Evolutionary conservation across 1,140 invertebrate genomes (phyloP).

Genomic region (roundworm (Caenorhabditis elegans)): DNA sequence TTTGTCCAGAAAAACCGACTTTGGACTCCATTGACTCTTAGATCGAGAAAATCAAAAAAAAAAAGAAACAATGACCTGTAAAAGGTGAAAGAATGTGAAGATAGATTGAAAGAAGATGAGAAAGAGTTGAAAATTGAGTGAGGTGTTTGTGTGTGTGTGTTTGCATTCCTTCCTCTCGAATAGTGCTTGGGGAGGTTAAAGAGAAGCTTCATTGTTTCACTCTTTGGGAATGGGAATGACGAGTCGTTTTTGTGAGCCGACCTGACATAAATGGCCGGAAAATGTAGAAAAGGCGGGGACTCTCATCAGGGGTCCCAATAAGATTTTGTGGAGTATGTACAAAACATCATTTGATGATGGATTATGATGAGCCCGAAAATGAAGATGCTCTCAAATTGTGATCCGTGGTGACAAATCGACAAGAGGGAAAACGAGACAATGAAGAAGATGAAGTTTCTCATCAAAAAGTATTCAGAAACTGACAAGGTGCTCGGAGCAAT

Average conservation of each 20-base stretch:
- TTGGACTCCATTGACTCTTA: too few species aligned
- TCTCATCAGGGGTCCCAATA: neutral
- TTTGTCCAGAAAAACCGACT: too few species aligned
- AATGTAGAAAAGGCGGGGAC: neutral
- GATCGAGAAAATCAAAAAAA: too few species aligned
- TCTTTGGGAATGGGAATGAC: neutral
- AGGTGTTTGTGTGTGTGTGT: too few species aligned
- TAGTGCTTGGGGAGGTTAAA: neutral
- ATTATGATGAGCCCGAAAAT: conserved; percentile 23
- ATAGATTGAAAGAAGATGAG: too few species aligned
- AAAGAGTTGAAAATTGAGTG: too few species aligned
- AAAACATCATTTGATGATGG: neutral
- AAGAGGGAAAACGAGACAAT: neutral
- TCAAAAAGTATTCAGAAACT: too few species aligned
- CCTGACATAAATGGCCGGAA: neutral
- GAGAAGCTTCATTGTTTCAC: neutral
- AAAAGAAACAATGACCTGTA: neutral
- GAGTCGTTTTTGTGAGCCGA: conserved; percentile 18
- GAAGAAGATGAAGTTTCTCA: neutral
- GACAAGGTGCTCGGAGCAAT: too few species aligned
- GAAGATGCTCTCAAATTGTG: conserved; percentile 18
- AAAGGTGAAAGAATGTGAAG: too few species aligned
- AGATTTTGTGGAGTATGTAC: neutral
- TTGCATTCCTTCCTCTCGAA: too few species aligned
- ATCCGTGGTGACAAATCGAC: neutral